Conservation (phyloP, 2,797 vertebrate species). For the Catamblyrhynchus diadema region DNA sequence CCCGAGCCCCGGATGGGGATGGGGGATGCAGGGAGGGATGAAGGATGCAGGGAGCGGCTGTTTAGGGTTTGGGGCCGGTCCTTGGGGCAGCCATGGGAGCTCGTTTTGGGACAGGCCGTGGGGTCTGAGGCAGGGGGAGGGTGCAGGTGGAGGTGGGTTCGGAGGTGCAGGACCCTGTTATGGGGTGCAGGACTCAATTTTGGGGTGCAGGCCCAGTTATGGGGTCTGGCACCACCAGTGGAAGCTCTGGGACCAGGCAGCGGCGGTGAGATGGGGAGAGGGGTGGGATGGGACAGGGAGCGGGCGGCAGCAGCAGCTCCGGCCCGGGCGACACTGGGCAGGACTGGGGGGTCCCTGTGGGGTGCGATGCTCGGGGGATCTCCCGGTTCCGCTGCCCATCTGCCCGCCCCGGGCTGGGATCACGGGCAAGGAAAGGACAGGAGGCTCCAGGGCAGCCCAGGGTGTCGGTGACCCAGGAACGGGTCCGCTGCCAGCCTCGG, state of each 20-base stretch:
- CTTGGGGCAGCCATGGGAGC: neutral
- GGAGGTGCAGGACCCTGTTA: accelerated
- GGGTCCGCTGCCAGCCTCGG: neutral
- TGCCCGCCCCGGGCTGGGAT: neutral
- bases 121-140: neutral
- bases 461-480: neutral
- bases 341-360: accelerated
- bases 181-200: neutral
- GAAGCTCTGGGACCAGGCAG: neutral
- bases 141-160: accelerated
- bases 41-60: neutral
- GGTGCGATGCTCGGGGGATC: neutral
- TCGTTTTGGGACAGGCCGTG: neutral
- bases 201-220: neutral
- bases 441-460: too few relatives aligned
- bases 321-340: accelerated
- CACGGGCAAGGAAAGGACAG: accelerated
- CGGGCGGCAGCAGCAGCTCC: neutral
- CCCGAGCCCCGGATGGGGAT: neutral
- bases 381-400: neutral
- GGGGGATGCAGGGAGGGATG: neutral
- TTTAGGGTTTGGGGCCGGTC: neutral
- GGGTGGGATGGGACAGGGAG: neutral
- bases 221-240: neutral
- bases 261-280: neutral